A percentile compares a stretch with the other conserved stretches of the same genome.
These are phyloP conservation scores for Ommatoiulus sabulosus DNA, from an alignment of 2,888 invertebrate species.

Conservation along the genomic window DNA sequence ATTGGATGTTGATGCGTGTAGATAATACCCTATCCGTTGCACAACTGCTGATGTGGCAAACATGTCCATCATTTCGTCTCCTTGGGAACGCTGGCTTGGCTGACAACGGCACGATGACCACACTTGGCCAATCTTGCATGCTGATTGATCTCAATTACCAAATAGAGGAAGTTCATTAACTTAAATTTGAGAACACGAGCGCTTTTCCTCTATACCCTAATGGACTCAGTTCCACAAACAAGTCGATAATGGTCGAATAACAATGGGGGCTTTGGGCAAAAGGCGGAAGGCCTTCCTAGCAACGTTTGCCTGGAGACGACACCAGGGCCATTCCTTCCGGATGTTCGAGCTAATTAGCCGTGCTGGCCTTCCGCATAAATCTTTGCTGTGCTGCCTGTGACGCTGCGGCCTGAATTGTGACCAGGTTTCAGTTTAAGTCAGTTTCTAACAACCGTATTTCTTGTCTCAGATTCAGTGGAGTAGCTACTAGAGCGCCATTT, in stretches of 20 bases:
- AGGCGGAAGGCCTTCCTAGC: not conserved
- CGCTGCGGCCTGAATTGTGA: not conserved
- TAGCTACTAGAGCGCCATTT: not conserved
- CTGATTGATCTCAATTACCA: not conserved
- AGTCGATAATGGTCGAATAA: not conserved
- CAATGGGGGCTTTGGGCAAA: not conserved
- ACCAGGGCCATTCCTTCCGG: constrained; percentile 15
- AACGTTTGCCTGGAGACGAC: constrained; percentile 9
- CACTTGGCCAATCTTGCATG: not conserved
- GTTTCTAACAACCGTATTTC: not conserved
- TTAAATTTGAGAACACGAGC: not conserved
- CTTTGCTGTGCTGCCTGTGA: not conserved
- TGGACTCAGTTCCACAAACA: not conserved
- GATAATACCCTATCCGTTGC: too few relatives aligned
- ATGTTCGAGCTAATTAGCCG: not conserved
- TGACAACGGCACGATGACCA: too few relatives aligned
- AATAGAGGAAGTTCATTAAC: not conserved
- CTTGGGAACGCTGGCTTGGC: not conserved
- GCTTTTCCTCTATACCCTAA: not conserved
- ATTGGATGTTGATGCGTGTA: not conserved
- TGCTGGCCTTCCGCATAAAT: not conserved
- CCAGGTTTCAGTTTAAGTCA: not conserved
- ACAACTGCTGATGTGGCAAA: too few relatives aligned
- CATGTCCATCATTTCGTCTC: too few relatives aligned
- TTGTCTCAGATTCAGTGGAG: not conserved